Evolutionary conservation across 2,113 vertebrate genomes (phyloP).

Genomic region (Callipepla squamata): DNA sequence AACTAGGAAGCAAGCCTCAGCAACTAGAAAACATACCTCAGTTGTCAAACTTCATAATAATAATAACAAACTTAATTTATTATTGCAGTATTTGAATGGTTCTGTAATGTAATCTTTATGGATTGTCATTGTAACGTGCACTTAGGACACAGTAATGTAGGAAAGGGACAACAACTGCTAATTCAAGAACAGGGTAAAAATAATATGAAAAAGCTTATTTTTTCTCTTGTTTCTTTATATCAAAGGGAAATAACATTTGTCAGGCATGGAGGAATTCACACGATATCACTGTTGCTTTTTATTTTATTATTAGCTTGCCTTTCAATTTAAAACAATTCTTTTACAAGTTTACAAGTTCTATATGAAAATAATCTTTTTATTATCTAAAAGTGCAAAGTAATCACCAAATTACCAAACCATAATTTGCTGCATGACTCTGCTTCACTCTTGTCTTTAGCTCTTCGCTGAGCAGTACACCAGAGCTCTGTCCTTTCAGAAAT

Average conservation of each 20-base stretch:
- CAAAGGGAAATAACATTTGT: neutral
- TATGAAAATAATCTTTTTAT: neutral
- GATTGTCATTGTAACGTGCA: neutral
- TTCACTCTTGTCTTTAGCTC: neutral
- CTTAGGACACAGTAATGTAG: neutral
- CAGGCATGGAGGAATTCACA: neutral
- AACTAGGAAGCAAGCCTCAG: neutral
- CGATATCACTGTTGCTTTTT: rapidly evolving
- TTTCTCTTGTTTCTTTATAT: neutral
- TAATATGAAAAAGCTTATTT: neutral
- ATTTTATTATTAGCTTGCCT: neutral
- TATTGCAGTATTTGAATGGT: neutral
- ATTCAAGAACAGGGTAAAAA: neutral
- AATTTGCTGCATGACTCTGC: neutral
- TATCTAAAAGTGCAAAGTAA: neutral
- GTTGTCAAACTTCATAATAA: neutral
- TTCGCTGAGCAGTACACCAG: neutral
- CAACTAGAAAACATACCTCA: neutral
- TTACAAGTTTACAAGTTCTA: neutral
- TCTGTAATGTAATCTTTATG: neutral
- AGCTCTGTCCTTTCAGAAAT: neutral
- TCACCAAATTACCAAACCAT: neutral
- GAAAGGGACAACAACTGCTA: neutral
- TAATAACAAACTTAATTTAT: neutral
- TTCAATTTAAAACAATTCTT: neutral